These are phyloP conservation scores for Aspiorhynchus laticeps DNA, from an alignment of 2,113 vertebrate species.

Conservation along the genomic window DNA sequence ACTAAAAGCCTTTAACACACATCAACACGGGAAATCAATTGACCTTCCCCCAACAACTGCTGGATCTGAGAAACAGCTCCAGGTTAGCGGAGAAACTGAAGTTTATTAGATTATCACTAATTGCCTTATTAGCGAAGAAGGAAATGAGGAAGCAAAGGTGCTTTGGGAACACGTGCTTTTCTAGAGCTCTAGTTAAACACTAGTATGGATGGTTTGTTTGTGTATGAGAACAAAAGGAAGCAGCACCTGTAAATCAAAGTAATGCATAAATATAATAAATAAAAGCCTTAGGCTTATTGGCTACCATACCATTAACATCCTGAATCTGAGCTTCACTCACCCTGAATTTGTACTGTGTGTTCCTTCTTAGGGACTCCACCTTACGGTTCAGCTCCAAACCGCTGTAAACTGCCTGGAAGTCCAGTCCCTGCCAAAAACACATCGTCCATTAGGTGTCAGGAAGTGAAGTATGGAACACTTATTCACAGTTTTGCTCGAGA, in stretches of 20 bases:
- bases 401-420: slow-evolving; percentile 97
- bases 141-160: slow-evolving; percentile 2
- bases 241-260: not conserved
- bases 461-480: not conserved
- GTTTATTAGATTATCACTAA: slow-evolving; percentile 14
- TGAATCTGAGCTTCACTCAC: slow-evolving; percentile 72
- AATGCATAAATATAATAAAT: not conserved
- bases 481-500: not conserved
- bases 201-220: not conserved
- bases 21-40: slow-evolving; percentile 4
- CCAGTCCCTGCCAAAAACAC: slow-evolving; percentile 78
- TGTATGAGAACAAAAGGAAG: not conserved
- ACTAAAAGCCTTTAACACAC: slow-evolving; percentile 33
- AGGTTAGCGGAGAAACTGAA: not conserved
- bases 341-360: slow-evolving; percentile 99
- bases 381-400: slow-evolving; percentile 95
- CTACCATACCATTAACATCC: not conserved
- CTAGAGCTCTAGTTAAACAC: not conserved
- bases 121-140: slow-evolving; percentile 11
- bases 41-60: slow-evolving; percentile 16
- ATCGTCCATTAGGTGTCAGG: not conserved
- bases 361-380: slow-evolving; percentile 96
- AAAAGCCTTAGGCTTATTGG: not conserved
- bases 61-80: not conserved
- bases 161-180: not conserved